Evolutionary conservation across 2,888 invertebrate species (phyloP), one percentile per base, ranked within the genome.

Genomic region (Sinotaia quadrata): DNA sequence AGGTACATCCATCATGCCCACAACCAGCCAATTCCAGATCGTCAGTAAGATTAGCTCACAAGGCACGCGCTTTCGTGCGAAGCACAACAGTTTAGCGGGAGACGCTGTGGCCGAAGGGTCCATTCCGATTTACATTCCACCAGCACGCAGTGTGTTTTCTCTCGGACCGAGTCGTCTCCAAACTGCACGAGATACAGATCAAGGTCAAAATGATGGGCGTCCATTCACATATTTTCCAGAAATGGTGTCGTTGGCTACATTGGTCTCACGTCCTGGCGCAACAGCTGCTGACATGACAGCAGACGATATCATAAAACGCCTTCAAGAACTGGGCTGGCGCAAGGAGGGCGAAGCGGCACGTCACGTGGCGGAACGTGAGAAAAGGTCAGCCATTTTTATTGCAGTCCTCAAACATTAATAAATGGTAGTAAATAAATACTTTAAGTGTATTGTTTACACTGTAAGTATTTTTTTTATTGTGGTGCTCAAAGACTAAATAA

Each of bases 1-100:
- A n/a, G n/a, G n/a, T n/a, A n/a, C n/a, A n/a, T n/a, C n/a, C 47
- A 47, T 18, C 49, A 65, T 65, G 65, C 65, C 65, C 8, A 65
- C 65, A 1, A 34, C 36, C 31, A 65, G 65, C 52, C 65, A 65
- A 37, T 44, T 41, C 56, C 36, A 65, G 56, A 56, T 65, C 56
- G 37, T 65, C 1, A 5, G 8, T 33, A 65, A 65, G 41, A 41
- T 65, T 21, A 51, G 62, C 10, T 5, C 37, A 31, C n/a, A 37
- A 7, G 21, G 33, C 33, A 5, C 51, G 62, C 7, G 36, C 41
- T 12, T 27, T 51, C 49, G 34, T 36, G 49, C 44, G 44, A 7
- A 29, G 59, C 2, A 10, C 24, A 2, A 12, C 2, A 33, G n/a
- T 2, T 4, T 47, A 27, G 31, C 31, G 31, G n/a, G 47, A 44